These are phyloP conservation scores for Oscheius sp. DNA, from an alignment of 1,140 invertebrate genomes.

Conservation along the genomic window DNA sequence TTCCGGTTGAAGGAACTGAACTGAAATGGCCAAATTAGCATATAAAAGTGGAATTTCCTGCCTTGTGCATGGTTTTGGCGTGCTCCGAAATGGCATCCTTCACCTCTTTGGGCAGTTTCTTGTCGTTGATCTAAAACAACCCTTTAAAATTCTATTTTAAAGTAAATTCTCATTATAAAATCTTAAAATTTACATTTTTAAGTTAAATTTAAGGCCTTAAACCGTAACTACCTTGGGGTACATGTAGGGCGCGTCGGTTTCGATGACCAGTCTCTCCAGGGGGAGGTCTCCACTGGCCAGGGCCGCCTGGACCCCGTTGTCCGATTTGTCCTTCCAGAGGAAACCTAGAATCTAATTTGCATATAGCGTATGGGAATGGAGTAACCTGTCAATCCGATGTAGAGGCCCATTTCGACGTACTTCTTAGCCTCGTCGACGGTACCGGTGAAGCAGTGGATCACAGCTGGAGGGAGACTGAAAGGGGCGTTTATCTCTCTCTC, in stretches of 20 bases:
- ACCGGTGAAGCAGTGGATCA: slow-evolving; percentile 92
- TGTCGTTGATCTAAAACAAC: slow-evolving; percentile 71
- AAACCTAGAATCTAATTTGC: slow-evolving; percentile 69
- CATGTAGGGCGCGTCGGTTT: slow-evolving; percentile 92
- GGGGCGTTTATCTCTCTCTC: too few relatives aligned
- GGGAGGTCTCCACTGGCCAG: slow-evolving; percentile 77
- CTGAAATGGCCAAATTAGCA: slow-evolving; percentile 57
- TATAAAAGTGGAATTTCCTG: slow-evolving; percentile 19
- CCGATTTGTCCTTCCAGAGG: slow-evolving; percentile 88
- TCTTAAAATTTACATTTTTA: not conserved
- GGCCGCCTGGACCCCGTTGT: slow-evolving; percentile 79
- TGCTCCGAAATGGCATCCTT: slow-evolving; percentile 82
- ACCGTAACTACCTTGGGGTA: slow-evolving; percentile 78
- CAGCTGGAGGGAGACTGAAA: slow-evolving; percentile 66
- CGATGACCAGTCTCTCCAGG: slow-evolving; percentile 78
- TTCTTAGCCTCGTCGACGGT: slow-evolving; percentile 76
- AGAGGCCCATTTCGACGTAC: slow-evolving; percentile 82
- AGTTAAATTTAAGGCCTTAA: not conserved
- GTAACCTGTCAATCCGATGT: slow-evolving; percentile 77
- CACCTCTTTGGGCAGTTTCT: slow-evolving; percentile 79
- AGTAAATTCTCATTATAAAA: not conserved
- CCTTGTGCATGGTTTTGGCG: slow-evolving; percentile 32
- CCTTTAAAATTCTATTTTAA: not conserved
- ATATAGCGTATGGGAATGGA: slow-evolving; percentile 3
- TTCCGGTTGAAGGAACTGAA: slow-evolving; percentile 88